A percentile compares a stretch with the other conserved stretches of the same genome.
These are phyloP conservation scores for Triplophysa rosa DNA, from an alignment of 2,113 vertebrate species.

Conservation along the genomic window DNA sequence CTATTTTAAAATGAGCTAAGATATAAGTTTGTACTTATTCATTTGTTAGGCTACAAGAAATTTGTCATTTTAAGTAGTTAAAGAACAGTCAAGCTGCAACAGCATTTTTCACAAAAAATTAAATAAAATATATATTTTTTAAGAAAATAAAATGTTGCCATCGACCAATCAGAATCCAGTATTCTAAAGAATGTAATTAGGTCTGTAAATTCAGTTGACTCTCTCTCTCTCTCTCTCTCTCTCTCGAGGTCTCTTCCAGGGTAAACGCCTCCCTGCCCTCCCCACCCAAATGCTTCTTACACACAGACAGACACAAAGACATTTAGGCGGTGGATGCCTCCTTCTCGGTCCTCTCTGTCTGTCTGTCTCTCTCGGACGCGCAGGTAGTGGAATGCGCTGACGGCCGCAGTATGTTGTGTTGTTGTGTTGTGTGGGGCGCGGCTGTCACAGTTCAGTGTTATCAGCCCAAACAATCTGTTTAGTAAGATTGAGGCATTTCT, in stretches of 20 bases:
- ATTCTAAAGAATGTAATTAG: conserved; percentile 9
- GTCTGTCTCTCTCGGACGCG: conserved; percentile 29
- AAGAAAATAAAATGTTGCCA: no score
- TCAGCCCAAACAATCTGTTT: conserved; percentile 64
- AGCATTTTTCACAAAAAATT: not conserved
- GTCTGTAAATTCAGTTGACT: conserved; percentile 24
- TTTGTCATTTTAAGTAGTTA: no score
- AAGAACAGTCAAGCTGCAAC: not conserved
- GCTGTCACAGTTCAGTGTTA: conserved; percentile 66
- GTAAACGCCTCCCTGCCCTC: conserved; percentile 19
- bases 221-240: not conserved
- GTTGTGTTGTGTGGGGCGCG: conserved; percentile 62
- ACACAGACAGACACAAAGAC: conserved; percentile 19
- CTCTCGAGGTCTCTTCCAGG: conserved; percentile 18
- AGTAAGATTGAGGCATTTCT: conserved; percentile 55
- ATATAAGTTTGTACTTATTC: no score
- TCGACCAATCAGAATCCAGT: conserved; percentile 19
- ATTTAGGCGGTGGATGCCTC: conserved; percentile 9
- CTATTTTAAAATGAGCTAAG: no score
- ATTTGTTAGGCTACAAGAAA: no score
- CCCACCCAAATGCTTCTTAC: conserved; percentile 2
- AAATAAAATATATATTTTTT: no score
- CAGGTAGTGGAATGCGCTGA: conserved; percentile 81
- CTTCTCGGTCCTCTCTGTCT: conserved; percentile 1
- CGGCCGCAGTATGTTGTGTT: conserved; percentile 59